phyloP scores from a whole-genome alignment of 2,888 invertebrate species.

The Uropetala carovei region DNA sequence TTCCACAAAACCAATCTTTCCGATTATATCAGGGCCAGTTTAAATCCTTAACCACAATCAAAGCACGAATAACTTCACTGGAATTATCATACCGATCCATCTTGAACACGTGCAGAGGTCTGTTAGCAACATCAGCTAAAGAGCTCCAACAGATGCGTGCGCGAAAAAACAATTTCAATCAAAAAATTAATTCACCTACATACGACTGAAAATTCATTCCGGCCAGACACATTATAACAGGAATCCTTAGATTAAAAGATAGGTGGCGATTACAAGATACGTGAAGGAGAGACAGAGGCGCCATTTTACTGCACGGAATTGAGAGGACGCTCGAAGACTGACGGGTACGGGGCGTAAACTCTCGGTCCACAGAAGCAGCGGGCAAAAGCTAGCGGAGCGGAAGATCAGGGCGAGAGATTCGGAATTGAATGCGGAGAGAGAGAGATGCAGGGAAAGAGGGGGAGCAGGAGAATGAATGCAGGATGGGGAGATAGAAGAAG shows the following conservation, averaged over 20 bases:
- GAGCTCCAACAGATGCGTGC: not conserved
- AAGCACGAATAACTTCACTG: not conserved
- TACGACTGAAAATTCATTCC: not conserved
- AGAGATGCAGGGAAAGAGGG: not conserved
- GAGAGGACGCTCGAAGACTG: not conserved
- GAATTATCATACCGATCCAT: not conserved
- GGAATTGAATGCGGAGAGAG: not conserved
- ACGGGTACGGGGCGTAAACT: too few species aligned
- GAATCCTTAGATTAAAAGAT: not conserved
- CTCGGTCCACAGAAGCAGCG: not conserved
- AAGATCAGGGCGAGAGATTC: not conserved
- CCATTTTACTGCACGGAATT: too few species aligned
- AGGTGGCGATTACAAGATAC: not conserved
- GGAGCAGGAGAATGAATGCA: not conserved
- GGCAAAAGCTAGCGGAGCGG: not conserved
- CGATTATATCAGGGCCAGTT: not conserved
- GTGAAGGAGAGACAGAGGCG: not conserved
- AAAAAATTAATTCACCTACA: not conserved
- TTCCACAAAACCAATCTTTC: not conserved
- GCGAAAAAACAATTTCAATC: slow-evolving; percentile 1
- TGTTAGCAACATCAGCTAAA: not conserved
- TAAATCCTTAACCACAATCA: not conserved
- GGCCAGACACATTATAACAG: not conserved
- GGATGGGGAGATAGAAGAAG: too few species aligned
- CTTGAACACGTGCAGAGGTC: not conserved